These are phyloP conservation scores for Spinus olivaceus DNA, from an alignment of 2,797 vertebrate genomes.

Conservation along the genomic window DNA sequence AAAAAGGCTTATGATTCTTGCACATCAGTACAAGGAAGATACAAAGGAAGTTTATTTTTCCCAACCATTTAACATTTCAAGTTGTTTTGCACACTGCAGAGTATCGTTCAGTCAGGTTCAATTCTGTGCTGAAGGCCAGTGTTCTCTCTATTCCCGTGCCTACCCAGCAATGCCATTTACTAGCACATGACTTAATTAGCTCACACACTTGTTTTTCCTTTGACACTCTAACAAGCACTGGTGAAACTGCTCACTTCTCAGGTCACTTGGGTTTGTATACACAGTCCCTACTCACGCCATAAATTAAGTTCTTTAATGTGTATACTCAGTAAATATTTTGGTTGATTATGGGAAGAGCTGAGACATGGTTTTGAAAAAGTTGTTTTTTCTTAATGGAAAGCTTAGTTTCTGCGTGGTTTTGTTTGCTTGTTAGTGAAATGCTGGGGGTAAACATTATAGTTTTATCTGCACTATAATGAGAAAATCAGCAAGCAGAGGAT, in stretches of 20 bases:
- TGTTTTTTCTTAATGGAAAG: neutral
- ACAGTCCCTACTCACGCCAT: neutral
- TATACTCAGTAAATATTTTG: neutral
- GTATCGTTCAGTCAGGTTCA: neutral
- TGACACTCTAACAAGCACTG: neutral
- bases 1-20: neutral
- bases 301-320: neutral
- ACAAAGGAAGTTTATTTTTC: neutral
- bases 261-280: neutral
- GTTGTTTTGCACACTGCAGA: neutral
- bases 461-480: neutral
- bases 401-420: neutral
- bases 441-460: accelerated
- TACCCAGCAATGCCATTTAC: neutral
- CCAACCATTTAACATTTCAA: neutral
- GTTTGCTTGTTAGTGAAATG: neutral
- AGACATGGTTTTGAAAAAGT: neutral
- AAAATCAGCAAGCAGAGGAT: neutral
- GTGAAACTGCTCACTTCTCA: neutral
- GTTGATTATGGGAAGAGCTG: neutral
- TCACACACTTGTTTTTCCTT: neutral
- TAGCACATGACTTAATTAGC: neutral
- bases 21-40: neutral
- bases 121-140: neutral
- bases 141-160: neutral